Evolutionary conservation across 2,797 vertebrate species (phyloP).

Genomic region (Epinephelus coioides): DNA sequence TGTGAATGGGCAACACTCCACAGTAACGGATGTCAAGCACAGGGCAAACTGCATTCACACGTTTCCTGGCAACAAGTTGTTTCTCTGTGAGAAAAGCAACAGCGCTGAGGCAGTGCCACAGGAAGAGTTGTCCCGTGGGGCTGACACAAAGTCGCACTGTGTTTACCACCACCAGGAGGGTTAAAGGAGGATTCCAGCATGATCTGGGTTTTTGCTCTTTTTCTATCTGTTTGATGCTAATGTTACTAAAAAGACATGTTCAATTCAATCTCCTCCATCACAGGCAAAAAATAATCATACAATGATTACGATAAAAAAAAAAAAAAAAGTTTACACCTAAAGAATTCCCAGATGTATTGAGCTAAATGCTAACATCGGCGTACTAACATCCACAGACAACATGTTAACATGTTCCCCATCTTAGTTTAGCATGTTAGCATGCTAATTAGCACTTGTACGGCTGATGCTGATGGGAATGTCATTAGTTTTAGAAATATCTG

Average conservation of each 20-base stretch:
- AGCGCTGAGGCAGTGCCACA: background rate
- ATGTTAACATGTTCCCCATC: background rate
- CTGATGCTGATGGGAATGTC: background rate
- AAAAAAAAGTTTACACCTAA: background rate
- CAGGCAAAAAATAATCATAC: background rate
- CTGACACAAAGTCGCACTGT: conserved; percentile 1
- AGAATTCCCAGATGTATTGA: background rate
- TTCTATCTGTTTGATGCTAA: background rate
- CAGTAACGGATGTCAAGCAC: conserved; percentile 33
- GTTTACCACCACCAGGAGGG: background rate
- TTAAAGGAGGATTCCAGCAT: conserved; percentile 62
- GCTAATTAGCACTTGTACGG: background rate
- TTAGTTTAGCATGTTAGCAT: background rate
- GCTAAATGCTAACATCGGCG: conserved; percentile 9
- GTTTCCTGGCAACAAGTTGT: conserved; percentile 40
- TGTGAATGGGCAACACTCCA: conserved; percentile 11
- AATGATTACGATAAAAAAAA: background rate
- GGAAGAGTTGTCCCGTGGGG: conserved; percentile 9
- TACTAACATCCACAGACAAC: background rate
- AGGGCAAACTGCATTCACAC: conserved; percentile 27
- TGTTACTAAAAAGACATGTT: background rate
- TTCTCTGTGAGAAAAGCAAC: conserved; percentile 29
- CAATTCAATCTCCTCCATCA: background rate
- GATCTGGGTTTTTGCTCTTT: conserved; percentile 16
- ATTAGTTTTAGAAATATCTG: background rate